Percentiles rank a stretch among this genome's conserved stretches.
Evolutionary conservation across 2,888 invertebrate species (phyloP).

Genomic region (Sylvicola fuscatus): DNA sequence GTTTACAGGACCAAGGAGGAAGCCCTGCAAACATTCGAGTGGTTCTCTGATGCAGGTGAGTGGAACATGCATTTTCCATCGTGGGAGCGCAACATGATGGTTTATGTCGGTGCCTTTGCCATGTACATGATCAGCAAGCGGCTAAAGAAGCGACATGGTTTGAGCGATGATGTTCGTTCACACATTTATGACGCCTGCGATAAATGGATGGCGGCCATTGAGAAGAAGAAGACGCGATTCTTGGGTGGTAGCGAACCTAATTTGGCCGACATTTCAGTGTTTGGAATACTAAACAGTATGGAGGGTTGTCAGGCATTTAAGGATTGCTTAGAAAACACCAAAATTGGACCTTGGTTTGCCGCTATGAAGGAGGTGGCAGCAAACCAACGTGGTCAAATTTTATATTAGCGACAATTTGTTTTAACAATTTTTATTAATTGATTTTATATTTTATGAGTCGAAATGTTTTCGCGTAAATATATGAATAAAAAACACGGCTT

Average conservation of each 20-base stretch:
- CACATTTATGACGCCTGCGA: slow-evolving; percentile 81
- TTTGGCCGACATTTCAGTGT: slow-evolving; percentile 81
- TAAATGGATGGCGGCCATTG: slow-evolving; percentile 52
- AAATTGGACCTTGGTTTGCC: slow-evolving; percentile 54
- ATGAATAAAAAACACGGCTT: too few species aligned
- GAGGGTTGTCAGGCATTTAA: slow-evolving; percentile 82
- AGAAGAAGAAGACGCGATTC: slow-evolving; percentile 47
- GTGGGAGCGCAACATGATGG: slow-evolving; percentile 70
- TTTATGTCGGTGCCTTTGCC: slow-evolving; percentile 79
- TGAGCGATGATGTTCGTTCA: slow-evolving; percentile 72
- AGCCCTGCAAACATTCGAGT: slow-evolving; percentile 76
- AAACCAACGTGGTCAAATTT: too few species aligned
- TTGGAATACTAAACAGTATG: slow-evolving; percentile 76
- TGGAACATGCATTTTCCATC: slow-evolving; percentile 78
- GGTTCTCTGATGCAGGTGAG: slow-evolving; percentile 83
- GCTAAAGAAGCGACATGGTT: slow-evolving; percentile 64
- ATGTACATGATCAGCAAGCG: slow-evolving; percentile 88
- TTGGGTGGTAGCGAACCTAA: slow-evolving; percentile 78
- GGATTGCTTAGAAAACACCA: slow-evolving; percentile 53
- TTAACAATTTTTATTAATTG: too few species aligned
- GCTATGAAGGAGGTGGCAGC: slow-evolving; percentile 34
- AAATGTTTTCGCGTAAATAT: too few species aligned
- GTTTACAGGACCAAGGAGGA: slow-evolving; percentile 77
- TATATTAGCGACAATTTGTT: too few species aligned
- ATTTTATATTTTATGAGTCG: too few species aligned